Evolutionary conservation across 2,888 invertebrate species (phyloP), one percentile per base, ranked within the genome.

Genomic region (Orthosia incerta): DNA sequence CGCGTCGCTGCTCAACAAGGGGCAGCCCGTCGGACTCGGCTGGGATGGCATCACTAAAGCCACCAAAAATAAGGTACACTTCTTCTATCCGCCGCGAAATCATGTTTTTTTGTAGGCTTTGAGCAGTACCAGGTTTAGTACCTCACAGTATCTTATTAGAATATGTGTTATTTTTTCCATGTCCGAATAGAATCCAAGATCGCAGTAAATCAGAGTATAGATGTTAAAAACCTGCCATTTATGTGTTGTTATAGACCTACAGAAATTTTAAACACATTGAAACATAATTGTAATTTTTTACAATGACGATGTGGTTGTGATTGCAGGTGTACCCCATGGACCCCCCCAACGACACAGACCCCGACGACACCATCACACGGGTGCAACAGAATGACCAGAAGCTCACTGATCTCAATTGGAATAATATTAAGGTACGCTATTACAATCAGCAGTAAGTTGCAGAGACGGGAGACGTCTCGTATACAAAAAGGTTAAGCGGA

Each of bases 1-100:
- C 96, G 99, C 99, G 78, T 99, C 99, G 56, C 97, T 99, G 79
- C 95, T 98, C 83, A 99, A 99, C 96, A 99, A 99, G 95, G 98
- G 98, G 45, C 98, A 99, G 92, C 98, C 98, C 0, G 97, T 98
- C 78, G 99, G 99, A 61, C 95, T 99, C 89, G 99, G 99, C 84
- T 99, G 99, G 99, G 98, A 98, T 92, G 99, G 99, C 89, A 98
- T 99, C 90, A 99, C 99, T 69, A 99, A 99, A 97, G 98, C 99
- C 73, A 98, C 99, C 89, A 98, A 98, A 95, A 98, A 97, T 84
- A 99, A 99, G 97, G 96, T 96, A 91, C n/a, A 15, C 2, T 1
- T 31, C 12, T 46, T 15, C 1, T 26, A 48, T 39, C 9, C 39
- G 9, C 39, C 39, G 39, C 39, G 39, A 39, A 39, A 39, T 39